Evolutionary conservation across 92 coral and sea anemone genomes (phyloP).

Genomic region (Epizoanthus scotinus): DNA sequence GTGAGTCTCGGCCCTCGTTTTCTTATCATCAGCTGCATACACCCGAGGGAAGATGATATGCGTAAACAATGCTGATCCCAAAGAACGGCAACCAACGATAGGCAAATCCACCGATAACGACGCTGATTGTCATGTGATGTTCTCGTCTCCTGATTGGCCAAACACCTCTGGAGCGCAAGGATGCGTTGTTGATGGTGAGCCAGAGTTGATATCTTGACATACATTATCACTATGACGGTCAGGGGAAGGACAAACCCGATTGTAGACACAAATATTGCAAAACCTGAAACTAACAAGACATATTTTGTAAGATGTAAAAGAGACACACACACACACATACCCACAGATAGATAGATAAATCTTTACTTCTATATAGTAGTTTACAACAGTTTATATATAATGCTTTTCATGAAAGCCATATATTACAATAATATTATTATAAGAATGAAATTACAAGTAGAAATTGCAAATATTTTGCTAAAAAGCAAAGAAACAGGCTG

Average conservation of each 20-base stretch:
- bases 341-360: too few species aligned
- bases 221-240: not conserved
- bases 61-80: slow-evolving; percentile 8
- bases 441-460: too few species aligned
- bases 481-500: not conserved
- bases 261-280: slow-evolving; percentile 15
- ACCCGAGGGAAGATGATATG: slow-evolving; percentile 14
- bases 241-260: slow-evolving; percentile 17
- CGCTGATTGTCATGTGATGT: slow-evolving; percentile 13
- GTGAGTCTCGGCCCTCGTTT: slow-evolving; percentile 2
- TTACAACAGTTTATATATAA: too few species aligned
- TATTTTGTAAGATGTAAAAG: too few species aligned
- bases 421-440: too few species aligned
- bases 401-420: too few species aligned
- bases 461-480: too few species aligned
- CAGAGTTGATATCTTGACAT: slow-evolving; percentile 27
- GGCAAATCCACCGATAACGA: slow-evolving; percentile 22
- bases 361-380: too few species aligned
- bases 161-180: slow-evolving; percentile 2
- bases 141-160: slow-evolving; percentile 13
- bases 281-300: not conserved
- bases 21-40: slow-evolving; percentile 32
- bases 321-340: too few species aligned
- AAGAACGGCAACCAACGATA: slow-evolving; percentile 43
- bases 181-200: slow-evolving; percentile 32